A percentile compares a stretch with the other conserved stretches of the same genome.
These are phyloP conservation scores for Drosophila melanosoma DNA, from an alignment of 2,888 invertebrate genomes.

Conservation along the genomic window DNA sequence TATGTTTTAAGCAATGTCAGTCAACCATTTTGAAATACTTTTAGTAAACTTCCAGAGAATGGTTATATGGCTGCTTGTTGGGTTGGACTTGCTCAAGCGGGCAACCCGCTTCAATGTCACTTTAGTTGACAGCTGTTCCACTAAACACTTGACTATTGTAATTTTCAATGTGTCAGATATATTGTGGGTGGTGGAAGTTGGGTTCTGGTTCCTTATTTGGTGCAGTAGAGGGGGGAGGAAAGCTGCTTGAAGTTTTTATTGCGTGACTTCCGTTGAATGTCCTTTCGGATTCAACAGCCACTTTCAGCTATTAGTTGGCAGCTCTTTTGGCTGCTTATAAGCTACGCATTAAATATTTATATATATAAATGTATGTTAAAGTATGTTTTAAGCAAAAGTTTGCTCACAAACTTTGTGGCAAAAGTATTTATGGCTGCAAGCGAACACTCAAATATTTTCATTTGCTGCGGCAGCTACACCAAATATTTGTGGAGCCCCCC, in stretches of 20 bases:
- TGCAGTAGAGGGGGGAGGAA: not conserved
- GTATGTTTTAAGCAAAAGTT: constrained; percentile 74
- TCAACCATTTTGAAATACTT: constrained; percentile 43
- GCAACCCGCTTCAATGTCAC: constrained; percentile 61
- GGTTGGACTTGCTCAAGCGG: constrained; percentile 18
- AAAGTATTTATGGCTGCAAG: constrained; percentile 67
- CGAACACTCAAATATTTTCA: constrained; percentile 71
- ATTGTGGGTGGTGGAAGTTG: not conserved
- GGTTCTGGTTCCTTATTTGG: not conserved
- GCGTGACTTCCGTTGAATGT: constrained; percentile 72
- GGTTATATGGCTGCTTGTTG: constrained; percentile 5
- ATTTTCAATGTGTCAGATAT: constrained; percentile 50
- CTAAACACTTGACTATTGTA: constrained; percentile 63
- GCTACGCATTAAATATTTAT: constrained; percentile 18
- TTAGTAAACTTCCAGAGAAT: constrained; percentile 25
- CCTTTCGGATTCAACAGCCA: constrained; percentile 47
- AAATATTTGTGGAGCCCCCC: constrained; percentile 67
- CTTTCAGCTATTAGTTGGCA: constrained; percentile 35
- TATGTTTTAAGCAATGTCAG: constrained; percentile 28
- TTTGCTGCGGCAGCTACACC: constrained; percentile 70
- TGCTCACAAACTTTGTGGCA: constrained; percentile 68
- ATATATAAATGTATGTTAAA: constrained; percentile 39
- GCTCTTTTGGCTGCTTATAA: constrained; percentile 28
- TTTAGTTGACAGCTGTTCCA: constrained; percentile 54
- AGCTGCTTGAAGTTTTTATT: constrained; percentile 60